Percentiles rank a stretch among this genome's conserved stretches.
Evolutionary conservation across 2,797 vertebrate genomes (phyloP).

Genomic region (Dendrocincla fuliginosa): DNA sequence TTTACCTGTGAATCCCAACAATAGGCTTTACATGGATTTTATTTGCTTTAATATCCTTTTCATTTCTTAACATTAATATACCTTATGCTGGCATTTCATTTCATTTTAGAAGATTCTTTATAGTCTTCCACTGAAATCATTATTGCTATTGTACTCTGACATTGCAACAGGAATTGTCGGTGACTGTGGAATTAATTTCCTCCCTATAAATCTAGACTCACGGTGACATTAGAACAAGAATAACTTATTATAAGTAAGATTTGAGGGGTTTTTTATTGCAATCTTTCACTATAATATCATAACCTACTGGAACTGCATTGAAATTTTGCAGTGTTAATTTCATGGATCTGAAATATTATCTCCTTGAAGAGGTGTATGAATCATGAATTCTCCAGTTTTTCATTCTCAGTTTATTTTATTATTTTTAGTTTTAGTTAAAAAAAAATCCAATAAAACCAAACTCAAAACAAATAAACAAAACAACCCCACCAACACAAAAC

Average conservation of each 20-base stretch:
- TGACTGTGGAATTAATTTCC: neutral
- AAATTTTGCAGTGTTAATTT: neutral
- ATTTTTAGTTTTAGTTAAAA: neutral
- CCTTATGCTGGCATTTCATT: neutral
- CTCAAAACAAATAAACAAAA: neutral
- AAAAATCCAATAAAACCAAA: neutral
- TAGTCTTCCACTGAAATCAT: neutral
- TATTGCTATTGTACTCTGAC: neutral
- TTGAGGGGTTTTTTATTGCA: neutral
- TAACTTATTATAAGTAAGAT: neutral
- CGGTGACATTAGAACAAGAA: neutral
- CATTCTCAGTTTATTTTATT: neutral
- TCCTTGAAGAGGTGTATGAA: neutral
- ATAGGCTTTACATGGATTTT: neutral
- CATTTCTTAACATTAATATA: neutral
- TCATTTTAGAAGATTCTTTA: neutral
- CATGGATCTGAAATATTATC: neutral
- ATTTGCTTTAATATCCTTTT: constrained; percentile 34
- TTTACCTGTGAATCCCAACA: neutral
- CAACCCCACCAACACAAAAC: accelerated
- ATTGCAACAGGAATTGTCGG: neutral
- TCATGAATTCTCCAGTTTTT: neutral
- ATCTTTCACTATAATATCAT: neutral
- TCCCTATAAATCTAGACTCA: neutral
- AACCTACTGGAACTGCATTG: neutral